Base-by-base conservation (phyloP, 1,140 invertebrate genomes). In the Brachionus manjavacas region DNA sequence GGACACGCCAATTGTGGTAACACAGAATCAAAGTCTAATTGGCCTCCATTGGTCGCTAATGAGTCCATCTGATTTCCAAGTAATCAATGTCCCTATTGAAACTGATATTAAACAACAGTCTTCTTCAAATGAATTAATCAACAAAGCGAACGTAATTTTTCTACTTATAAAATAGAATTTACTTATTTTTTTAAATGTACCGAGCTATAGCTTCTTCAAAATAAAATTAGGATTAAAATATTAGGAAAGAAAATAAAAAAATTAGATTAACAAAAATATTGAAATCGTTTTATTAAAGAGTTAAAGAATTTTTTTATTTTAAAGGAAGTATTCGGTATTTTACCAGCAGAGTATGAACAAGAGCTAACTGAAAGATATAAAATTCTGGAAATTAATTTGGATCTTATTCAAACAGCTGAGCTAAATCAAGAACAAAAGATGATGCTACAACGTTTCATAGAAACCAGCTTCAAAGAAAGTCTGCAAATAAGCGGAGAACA, bases 371-470 rank as follows among this genome's bases (percentile, higher is more conserved):
- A 81, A 35, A 4, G 64, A 1, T 60, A 60, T 46, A n/a, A 81
- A 64, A 64, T 68, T 12, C 28, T 81, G 9, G 79, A 68, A 39
- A 35, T 64, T 9, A 81, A 81, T 64, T 68, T 81, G 20, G 64
- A 68, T 4, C 25, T 81, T 12, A 68, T 81, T 64, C 79, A 81
- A 68, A 28, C 49, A 20, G 35, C 52, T n/a, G 28, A 64, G 39
- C 41, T 81, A 1, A 81, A 60, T 20, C 52, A 81, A 60, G 79
- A 81, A 25, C 79, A 81, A 64, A 60, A 43, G 14, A 60, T 81
- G 79, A 81, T 81, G 79, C 25, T 81, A 60, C 79, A 81, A 64
- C 55, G 60, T 31, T 81, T 64, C 25, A 81, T 81, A 9, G 79
- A 81, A 68, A 60, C 64, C 23, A 81, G 52, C 20, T 81, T 81